Base-by-base conservation (phyloP, 2,797 vertebrate species). In the Pseudocheirus occidentalis region DNA sequence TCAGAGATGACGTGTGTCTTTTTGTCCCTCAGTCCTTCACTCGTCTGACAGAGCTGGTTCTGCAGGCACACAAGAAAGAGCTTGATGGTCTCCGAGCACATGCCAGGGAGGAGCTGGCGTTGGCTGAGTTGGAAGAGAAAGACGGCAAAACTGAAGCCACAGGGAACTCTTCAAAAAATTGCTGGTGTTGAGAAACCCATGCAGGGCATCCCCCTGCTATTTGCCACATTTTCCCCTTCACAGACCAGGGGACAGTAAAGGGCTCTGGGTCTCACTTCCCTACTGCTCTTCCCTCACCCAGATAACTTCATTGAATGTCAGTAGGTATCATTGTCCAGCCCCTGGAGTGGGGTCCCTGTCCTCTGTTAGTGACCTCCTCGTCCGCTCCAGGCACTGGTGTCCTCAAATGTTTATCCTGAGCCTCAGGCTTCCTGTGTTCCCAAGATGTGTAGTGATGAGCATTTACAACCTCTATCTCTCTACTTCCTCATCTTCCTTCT, bases 51-150 rank as follows among this genome's bases (percentile, higher is more conserved):
- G 99, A 99, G 98, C 98, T 99, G 98, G 99, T 99, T 97, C 98
- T 99, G 96, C 99, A 99, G 98, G 99, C 99, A n/a, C 99, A 99
- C 91, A 99, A 98, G 98, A 99, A 99, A 97, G 99, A 99, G 50
- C 98, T 99, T 97, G 99, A 99, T 0, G 98, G 98, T 59, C 96
- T 99, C 95, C 97, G 99, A 93, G 98, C 98, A 0, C 98, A 98
- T 2, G 98, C 98, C 95, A 98, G 98, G 90, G 97, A 98, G 0
- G 98, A 99, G 97, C 97, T 99, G 94, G 98, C 99, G 5, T 94
- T 98, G 90, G 98, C 98, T 0, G 98, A 96, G 91, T 98, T 99
- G 96, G 99, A 99, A 91, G 99, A 99, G 52, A 99, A 99, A 0
- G 99, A 99, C 96, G 98, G 98, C 97, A 99, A 99, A 96, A 96